These are phyloP conservation scores for Ruditapes philippinarum DNA, from an alignment of 1,140 invertebrate species.

Conservation along the genomic window DNA sequence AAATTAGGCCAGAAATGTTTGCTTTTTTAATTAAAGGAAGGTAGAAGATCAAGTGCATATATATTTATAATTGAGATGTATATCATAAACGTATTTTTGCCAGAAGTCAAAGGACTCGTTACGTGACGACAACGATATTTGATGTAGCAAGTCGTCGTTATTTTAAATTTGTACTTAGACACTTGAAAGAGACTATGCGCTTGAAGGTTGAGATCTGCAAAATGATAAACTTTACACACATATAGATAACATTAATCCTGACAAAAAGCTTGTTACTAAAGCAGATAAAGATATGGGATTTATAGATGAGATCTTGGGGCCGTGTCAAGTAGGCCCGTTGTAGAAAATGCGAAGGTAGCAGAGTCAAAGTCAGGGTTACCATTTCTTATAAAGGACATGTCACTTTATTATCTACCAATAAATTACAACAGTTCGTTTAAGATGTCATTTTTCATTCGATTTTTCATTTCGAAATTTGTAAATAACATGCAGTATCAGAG, in stretches of 20 bases:
- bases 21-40: too few relatives aligned
- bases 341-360: slow-evolving; percentile 7
- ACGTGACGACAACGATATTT: slow-evolving; percentile 39
- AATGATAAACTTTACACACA: slow-evolving; percentile 47
- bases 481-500: neutral
- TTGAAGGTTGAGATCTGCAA: slow-evolving; percentile 28
- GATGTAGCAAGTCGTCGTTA: slow-evolving; percentile 19
- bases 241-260: slow-evolving; percentile 35
- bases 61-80: too few relatives aligned
- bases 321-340: neutral
- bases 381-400: neutral
- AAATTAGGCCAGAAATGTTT: too few relatives aligned
- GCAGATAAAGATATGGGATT: neutral
- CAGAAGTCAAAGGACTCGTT: neutral
- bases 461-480: neutral
- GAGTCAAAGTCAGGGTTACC: neutral
- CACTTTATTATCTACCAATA: neutral
- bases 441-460: neutral
- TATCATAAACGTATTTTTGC: too few relatives aligned
- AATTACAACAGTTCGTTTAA: neutral
- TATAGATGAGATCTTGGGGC: neutral
- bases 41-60: too few relatives aligned
- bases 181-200: slow-evolving; percentile 32
- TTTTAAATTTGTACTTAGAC: neutral
- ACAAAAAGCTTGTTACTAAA: slow-evolving; percentile 28